Base-by-base conservation (phyloP, 37 sponge, comb jelly and placozoan genomes). In the Corticium candelabrum region DNA sequence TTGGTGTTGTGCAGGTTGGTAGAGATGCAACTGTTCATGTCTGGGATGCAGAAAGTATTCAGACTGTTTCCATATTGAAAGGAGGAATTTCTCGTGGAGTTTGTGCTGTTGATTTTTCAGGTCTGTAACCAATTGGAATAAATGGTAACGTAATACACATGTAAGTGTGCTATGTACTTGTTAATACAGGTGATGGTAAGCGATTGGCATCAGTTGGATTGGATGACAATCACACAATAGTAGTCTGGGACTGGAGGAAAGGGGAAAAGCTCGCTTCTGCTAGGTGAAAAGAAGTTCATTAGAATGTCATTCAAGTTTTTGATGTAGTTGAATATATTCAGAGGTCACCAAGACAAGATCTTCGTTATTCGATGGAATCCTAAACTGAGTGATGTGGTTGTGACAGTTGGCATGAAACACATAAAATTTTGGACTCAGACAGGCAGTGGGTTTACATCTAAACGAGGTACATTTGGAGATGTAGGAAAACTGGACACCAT, bases 271-370 rank as follows among this genome's bases (percentile, higher is more conserved):
- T 93, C 71, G 89, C 97, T 15, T 78, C 89, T 34, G 89, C 91
- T 15, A 74, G 62, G 62, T 50, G 62, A 50, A 21, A 50, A 27
- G 30, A 27, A 27, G 62, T 21, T 50, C 21, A 11, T 50, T 21
- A 11, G 62, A 11, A 50, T 27, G 74, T 29, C 35, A 72, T 36
- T 11, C 35, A 72, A n/a, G 21, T n/a, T 72, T 27, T 72, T 15
- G 74, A 32, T n/a, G n/a, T n/a, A 72, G 38, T 72, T 15, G 38
- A 15, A 72, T 72, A 72, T 29, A 27, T 72, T 82, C 3, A 31
- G 94, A 35, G 97, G 94, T 0, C 91, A 96, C 85, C 92, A 96
- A 84, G 89, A 90, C 74, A 93, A 90, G 78, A 90, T 96, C 35
- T 96, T 96, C 82, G 78, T 90, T 75, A 33, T 93, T 21, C 15